These are phyloP conservation scores for Hystrix cristata DNA, from an alignment of 2,113 vertebrate species.

Conservation along the genomic window DNA sequence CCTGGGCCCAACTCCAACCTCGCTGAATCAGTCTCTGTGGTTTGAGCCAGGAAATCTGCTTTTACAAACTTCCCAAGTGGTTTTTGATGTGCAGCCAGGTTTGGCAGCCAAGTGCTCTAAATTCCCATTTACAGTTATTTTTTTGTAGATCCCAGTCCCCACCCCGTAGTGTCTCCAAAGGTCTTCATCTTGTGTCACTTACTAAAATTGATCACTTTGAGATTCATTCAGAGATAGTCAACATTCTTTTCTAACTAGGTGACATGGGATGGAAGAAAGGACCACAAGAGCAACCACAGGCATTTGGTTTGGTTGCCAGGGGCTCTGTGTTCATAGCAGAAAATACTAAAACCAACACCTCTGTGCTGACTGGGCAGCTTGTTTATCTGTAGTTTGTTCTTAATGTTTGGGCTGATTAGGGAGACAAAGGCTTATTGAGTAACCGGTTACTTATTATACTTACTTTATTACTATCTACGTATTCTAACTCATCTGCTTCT, in stretches of 20 bases:
- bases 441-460: background rate
- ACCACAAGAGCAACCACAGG: slow-evolving; percentile 54
- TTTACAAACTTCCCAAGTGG: slow-evolving; percentile 80
- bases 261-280: background rate
- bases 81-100: slow-evolving; percentile 76
- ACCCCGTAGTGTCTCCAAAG: background rate
- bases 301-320: background rate
- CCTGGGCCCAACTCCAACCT: slow-evolving; percentile 76
- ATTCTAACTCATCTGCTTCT: background rate
- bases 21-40: slow-evolving; percentile 78
- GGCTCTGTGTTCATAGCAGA: slow-evolving; percentile 37
- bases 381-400: background rate
- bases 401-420: background rate
- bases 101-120: slow-evolving; percentile 72
- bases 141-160: background rate
- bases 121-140: slow-evolving; percentile 58
- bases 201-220: slow-evolving; percentile 60
- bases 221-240: slow-evolving; percentile 17
- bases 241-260: background rate
- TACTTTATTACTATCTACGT: background rate
- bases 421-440: background rate
- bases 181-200: slow-evolving; percentile 31
- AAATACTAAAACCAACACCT: slow-evolving; percentile 15
- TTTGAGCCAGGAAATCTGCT: slow-evolving; percentile 81
- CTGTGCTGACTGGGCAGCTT: background rate